Percentiles rank a stretch among this genome's conserved stretches.
Evolutionary conservation across 2,113 vertebrate species (phyloP).

Genomic region (Pterocles gutturalis): DNA sequence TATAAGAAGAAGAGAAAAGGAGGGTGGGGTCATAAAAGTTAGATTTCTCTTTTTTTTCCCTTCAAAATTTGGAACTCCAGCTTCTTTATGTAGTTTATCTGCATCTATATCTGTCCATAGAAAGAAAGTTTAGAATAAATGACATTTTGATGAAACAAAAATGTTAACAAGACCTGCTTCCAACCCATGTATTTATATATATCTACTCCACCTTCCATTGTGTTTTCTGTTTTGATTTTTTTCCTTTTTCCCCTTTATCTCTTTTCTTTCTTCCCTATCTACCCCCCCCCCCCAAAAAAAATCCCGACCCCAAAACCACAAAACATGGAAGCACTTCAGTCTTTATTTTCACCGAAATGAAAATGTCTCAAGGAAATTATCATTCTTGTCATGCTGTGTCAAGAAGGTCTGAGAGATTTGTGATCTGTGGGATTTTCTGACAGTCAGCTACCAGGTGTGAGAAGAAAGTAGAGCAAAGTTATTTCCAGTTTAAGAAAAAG

Average conservation of each 20-base stretch:
- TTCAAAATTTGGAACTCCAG: background rate
- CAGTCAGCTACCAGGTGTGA: background rate
- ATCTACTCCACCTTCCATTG: background rate
- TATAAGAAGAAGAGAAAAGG: background rate
- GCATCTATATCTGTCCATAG: background rate
- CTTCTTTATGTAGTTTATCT: background rate
- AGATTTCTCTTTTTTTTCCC: rapidly evolving
- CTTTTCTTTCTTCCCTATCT: background rate
- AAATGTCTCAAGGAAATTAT: background rate
- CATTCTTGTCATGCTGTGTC: background rate
- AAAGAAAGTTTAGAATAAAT: background rate
- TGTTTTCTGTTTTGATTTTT: background rate
- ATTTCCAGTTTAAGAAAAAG: background rate
- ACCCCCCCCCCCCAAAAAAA: background rate
- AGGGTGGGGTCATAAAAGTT: rapidly evolving
- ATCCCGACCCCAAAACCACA: too few species aligned
- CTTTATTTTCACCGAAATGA: background rate
- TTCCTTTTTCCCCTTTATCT: background rate
- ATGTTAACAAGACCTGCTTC: background rate
- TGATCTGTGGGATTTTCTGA: background rate
- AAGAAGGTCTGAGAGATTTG: background rate
- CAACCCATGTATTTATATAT: background rate
- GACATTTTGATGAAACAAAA: background rate
- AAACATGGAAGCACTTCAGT: background rate
- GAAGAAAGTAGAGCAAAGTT: background rate